These are phyloP conservation scores for Eupithecia pulchellata DNA, from an alignment of 2,888 invertebrate genomes.

Conservation along the genomic window DNA sequence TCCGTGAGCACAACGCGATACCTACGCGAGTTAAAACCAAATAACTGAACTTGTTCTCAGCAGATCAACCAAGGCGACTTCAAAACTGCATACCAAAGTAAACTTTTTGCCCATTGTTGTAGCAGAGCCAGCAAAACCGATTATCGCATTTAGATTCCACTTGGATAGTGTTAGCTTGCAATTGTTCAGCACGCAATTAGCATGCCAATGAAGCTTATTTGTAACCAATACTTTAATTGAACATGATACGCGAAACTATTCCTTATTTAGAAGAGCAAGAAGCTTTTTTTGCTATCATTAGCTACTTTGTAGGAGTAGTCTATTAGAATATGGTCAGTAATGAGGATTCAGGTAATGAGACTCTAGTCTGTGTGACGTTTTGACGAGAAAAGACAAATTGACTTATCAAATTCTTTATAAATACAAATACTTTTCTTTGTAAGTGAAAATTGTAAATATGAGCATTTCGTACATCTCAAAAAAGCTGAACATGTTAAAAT, in stretches of 20 bases:
- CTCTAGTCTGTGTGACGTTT: neutral
- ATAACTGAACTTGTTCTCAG: neutral
- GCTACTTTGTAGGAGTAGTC: slow-evolving; percentile 8
- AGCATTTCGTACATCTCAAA: neutral
- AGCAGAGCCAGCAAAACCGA: slow-evolving; percentile 17
- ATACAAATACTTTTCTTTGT: neutral
- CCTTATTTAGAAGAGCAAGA: slow-evolving; percentile 3
- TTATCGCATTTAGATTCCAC: slow-evolving; percentile 30
- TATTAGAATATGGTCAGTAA: neutral
- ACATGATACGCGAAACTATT: slow-evolving; percentile 27
- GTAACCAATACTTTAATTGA: slow-evolving; percentile 54
- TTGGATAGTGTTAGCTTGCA: slow-evolving; percentile 32
- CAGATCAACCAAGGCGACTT: neutral
- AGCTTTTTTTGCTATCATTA: slow-evolving; percentile 24
- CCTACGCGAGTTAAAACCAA: neutral
- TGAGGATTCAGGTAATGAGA: neutral
- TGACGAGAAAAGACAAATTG: neutral
- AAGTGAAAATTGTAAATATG: neutral
- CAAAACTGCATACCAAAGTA: slow-evolving; percentile 2
- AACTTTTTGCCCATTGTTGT: slow-evolving; percentile 17
- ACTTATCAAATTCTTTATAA: neutral
- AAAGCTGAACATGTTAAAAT: neutral
- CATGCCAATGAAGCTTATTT: slow-evolving; percentile 47
- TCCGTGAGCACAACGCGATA: too few species aligned
- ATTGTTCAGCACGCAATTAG: slow-evolving; percentile 36